phyloP scores from a whole-genome alignment of 2,797 vertebrate genomes.

The Amblyraja radiata region DNA sequence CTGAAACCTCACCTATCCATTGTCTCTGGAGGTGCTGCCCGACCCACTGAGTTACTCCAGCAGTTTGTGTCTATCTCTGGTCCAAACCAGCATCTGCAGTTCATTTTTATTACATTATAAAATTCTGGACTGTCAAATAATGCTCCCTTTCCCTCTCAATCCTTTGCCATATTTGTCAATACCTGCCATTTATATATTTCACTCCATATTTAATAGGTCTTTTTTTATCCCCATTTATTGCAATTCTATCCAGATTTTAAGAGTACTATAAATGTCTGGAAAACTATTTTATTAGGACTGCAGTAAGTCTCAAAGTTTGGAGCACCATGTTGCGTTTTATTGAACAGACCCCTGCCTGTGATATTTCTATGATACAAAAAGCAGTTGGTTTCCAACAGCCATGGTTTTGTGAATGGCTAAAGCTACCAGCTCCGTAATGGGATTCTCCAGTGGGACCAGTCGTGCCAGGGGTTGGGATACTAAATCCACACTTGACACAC shows the following conservation, averaged over 20 bases:
- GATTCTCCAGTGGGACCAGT: not conserved
- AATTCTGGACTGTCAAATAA: not conserved
- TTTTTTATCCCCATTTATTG: not conserved
- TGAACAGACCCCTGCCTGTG: not conserved
- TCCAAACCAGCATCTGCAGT: too few relatives aligned
- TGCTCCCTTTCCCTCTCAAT: not conserved
- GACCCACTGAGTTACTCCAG: too few relatives aligned
- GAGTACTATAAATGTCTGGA: not conserved
- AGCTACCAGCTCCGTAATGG: not conserved
- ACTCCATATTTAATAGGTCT: not conserved
- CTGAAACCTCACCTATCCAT: too few relatives aligned
- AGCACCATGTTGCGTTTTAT: not conserved
- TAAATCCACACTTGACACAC: not conserved
- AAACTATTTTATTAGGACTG: not conserved
- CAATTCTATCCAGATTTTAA: not conserved
- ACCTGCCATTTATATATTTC: not conserved
- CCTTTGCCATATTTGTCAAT: not conserved
- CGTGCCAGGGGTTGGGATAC: not conserved
- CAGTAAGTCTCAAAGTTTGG: not conserved
- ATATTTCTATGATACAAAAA: not conserved
- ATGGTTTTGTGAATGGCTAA: not conserved
- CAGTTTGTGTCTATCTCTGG: too few relatives aligned
- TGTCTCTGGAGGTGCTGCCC: too few relatives aligned
- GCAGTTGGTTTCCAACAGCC: constrained; percentile 9
- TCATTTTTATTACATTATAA: too few relatives aligned